Evolutionary conservation across 2,797 vertebrate genomes (phyloP), one percentile per base, ranked within the genome.

Genomic region (Valencia hispanica): DNA sequence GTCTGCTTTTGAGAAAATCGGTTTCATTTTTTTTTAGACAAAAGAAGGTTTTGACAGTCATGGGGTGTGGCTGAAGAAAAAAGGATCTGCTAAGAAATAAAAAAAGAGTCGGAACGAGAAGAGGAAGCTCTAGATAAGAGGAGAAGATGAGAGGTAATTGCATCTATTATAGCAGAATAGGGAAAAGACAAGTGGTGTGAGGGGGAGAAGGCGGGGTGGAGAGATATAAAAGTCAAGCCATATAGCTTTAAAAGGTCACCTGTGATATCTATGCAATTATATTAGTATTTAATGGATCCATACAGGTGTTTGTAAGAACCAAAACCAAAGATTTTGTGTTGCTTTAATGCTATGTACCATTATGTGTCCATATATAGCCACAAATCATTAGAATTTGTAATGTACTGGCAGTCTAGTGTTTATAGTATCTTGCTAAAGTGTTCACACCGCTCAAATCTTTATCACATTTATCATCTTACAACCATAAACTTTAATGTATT

Each of bases 101-200:
- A 75, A 61, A 86, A 80, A 68, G 34, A 72, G 55, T 68, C 51
- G 79, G 73, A 82, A 84, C 18, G 51, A 70, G 41, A 72, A 71
- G 43, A 83, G 75, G 78, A 82, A 78, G 55, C 47, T 86, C 22
- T 18, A 86, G 84, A 88, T 91, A 87, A 84, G 87, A 91, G 88
- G 87, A 82, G 81, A 87, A 91, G 88, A 93, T 92, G 90, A 89
- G 84, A 85, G 82, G 91, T 93, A 93, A 94, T 91, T 93, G 90
- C 85, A 81, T 91, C 87, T 80, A 86, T 92, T 91, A 90, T 86
- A 79, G 81, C 79, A 84, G 86, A 79, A 69, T 84, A 17, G 68
- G 75, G 50, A 70, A 61, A 75, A 76, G 86, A 88, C 22, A 70
- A 76, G 72, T 57, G 55, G 68, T 50, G 77, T 53, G 72, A 61